phyloP scores from a whole-genome alignment of 2,113 vertebrate genomes.

The Xiphias gladius region DNA sequence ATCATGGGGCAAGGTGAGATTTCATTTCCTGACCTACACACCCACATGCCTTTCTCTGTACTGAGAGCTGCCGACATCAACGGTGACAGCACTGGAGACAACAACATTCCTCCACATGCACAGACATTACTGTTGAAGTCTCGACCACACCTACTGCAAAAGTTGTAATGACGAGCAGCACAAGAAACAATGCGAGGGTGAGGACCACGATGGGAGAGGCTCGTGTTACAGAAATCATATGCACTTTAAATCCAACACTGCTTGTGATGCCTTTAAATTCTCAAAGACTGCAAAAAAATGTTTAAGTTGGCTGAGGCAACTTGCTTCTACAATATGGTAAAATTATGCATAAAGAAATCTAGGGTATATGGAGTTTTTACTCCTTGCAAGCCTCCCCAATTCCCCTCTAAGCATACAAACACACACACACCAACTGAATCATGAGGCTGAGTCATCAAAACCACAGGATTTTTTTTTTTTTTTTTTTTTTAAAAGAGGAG shows the following conservation, averaged over 20 bases:
- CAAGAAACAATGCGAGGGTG: not conserved
- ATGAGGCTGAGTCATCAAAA: constrained; percentile 66
- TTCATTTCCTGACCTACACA: constrained; percentile 30
- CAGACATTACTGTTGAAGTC: constrained; percentile 32
- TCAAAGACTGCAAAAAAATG: not conserved
- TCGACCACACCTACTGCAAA: constrained; percentile 23
- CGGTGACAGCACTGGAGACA: constrained; percentile 28
- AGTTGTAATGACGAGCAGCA: constrained; percentile 5
- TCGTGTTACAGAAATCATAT: not conserved
- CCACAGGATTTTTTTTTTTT: constrained; percentile 40
- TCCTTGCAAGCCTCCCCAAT: not conserved
- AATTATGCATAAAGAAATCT: not conserved
- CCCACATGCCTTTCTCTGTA: constrained; percentile 35
- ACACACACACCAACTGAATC: constrained; percentile 39
- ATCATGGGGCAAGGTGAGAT: not conserved
- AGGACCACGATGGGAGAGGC: not conserved
- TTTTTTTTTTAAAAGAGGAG: no score
- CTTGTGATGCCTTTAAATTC: not conserved
- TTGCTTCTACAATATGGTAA: not conserved
- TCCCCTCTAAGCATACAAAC: constrained; percentile 24
- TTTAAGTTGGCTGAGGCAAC: not conserved
- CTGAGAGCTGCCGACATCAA: constrained; percentile 7
- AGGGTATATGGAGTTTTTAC: not conserved
- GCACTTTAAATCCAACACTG: not conserved
- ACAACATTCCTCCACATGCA: constrained; percentile 65